A percentile compares a stretch with the other conserved stretches of the same genome.
These are phyloP conservation scores for Psylliodes chrysocephalus DNA, from an alignment of 2,888 invertebrate genomes.

Conservation along the genomic window DNA sequence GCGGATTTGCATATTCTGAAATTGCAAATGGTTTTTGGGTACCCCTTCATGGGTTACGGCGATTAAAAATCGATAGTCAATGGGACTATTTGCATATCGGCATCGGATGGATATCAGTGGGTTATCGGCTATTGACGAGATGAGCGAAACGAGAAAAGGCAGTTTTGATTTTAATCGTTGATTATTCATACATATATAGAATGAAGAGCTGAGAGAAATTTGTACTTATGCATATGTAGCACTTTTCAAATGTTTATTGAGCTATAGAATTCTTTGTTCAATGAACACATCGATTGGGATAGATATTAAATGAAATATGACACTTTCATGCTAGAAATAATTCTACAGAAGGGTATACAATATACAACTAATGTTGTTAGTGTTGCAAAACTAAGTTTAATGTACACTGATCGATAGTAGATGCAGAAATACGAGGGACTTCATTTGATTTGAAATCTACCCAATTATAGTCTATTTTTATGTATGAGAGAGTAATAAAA, in stretches of 20 bases:
- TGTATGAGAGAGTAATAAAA: too few relatives aligned
- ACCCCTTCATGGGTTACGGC: slow-evolving; percentile 41
- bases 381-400: too few relatives aligned
- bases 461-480: too few relatives aligned
- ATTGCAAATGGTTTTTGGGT: slow-evolving; percentile 47
- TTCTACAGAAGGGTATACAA: too few relatives aligned
- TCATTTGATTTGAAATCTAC: too few relatives aligned
- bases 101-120: neutral
- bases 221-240: neutral
- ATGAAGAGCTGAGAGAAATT: slow-evolving; percentile 11
- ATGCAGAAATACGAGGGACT: too few relatives aligned
- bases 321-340: too few relatives aligned
- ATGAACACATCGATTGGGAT: neutral
- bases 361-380: too few relatives aligned
- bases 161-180: neutral
- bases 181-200: slow-evolving; percentile 5
- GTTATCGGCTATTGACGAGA: slow-evolving; percentile 22
- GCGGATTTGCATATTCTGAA: slow-evolving; percentile 46
- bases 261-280: neutral
- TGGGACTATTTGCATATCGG: slow-evolving; percentile 42
- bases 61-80: slow-evolving; percentile 43
- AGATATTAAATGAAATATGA: neutral
- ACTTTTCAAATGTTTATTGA: neutral
- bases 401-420: too few relatives aligned
- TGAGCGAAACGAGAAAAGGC: slow-evolving; percentile 2